A percentile compares a stretch with the other conserved stretches of the same genome.
These are phyloP conservation scores for Hylia prasina DNA, from an alignment of 2,113 vertebrate species.

Conservation along the genomic window DNA sequence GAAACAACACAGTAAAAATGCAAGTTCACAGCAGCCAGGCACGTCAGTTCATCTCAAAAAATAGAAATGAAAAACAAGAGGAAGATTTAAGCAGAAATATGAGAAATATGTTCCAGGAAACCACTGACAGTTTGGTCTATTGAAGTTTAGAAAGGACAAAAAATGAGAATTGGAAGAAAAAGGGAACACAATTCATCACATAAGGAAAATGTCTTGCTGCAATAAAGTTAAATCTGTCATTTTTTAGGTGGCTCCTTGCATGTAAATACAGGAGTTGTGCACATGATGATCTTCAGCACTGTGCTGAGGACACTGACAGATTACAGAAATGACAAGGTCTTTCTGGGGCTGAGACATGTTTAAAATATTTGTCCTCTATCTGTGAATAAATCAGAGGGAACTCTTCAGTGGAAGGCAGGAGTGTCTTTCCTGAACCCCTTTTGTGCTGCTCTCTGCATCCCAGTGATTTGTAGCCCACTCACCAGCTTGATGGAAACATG, in stretches of 20 bases:
- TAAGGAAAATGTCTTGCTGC: neutral
- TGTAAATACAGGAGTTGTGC: neutral
- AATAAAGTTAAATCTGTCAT: neutral
- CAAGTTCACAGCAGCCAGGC: neutral
- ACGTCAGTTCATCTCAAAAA: neutral
- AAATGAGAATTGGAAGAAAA: neutral
- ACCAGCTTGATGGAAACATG: neutral
- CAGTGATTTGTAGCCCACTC: neutral
- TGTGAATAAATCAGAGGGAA: constrained; percentile 14
- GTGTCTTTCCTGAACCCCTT: neutral
- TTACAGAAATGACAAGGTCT: neutral
- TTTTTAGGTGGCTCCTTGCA: neutral
- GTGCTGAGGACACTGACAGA: neutral
- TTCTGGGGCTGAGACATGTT: neutral
- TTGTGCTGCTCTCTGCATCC: neutral
- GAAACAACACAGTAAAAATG: neutral
- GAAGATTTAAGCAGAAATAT: neutral
- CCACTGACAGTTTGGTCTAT: neutral
- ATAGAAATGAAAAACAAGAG: neutral
- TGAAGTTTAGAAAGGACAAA: neutral
- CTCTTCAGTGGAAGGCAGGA: neutral
- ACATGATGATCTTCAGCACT: neutral
- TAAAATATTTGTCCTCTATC: neutral
- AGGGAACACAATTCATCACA: neutral
- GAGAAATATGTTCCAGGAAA: neutral